Percentiles rank a stretch among this genome's conserved stretches.
Conservation (phyloP, 2,888 invertebrate genomes). For the Agapostemon virescens region DNA sequence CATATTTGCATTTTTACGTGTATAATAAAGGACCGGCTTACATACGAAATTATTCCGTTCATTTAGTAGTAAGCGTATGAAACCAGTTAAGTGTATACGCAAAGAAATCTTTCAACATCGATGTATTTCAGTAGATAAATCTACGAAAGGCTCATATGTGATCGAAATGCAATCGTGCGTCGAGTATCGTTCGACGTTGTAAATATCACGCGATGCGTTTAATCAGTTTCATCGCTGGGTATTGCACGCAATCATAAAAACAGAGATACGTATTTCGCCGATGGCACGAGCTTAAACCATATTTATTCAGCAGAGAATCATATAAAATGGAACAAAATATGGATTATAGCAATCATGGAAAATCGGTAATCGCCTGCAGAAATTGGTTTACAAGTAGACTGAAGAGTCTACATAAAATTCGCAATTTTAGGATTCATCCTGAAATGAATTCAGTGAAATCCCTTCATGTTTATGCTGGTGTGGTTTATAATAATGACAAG, state of each 20-base stretch:
- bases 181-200: neutral
- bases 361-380: neutral
- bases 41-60: too few relatives aligned
- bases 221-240: neutral
- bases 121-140: neutral
- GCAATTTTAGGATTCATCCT: neutral
- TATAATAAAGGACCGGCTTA: neutral
- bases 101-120: neutral
- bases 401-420: neutral
- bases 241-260: constrained; percentile 2
- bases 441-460: neutral
- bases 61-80: neutral
- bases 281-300: neutral
- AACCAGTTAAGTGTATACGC: neutral
- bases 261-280: neutral
- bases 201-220: neutral
- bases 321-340: neutral
- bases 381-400: neutral
- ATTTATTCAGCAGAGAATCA: neutral
- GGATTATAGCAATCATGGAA: neutral
- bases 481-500: too few relatives aligned
- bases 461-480: too few relatives aligned
- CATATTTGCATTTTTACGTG: too few relatives aligned
- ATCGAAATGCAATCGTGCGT: neutral
- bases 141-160: neutral